Conservation (phyloP, 2,888 invertebrate genomes). For the Orthosia cruda region DNA sequence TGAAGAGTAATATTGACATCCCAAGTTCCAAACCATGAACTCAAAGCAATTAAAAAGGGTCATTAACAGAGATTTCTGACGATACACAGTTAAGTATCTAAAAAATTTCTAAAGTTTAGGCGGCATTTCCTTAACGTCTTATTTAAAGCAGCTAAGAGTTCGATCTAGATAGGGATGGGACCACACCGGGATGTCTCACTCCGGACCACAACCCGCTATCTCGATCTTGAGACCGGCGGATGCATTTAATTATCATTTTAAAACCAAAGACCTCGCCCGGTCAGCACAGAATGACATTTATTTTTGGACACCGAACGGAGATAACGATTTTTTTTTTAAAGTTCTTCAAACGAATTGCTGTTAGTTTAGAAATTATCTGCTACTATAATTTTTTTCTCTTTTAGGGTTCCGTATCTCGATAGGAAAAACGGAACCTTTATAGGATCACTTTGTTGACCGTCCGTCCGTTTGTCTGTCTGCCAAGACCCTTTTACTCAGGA, state of each 20-base stretch:
- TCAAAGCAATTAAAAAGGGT: constrained; percentile 60
- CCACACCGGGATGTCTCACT: constrained; percentile 88
- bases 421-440: no score
- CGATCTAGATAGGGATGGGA: constrained; percentile 86
- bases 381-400: neutral
- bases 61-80: constrained; percentile 57
- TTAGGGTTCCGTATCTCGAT: no score
- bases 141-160: constrained; percentile 71
- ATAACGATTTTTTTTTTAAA: constrained; percentile 47
- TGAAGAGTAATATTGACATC: constrained; percentile 9
- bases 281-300: constrained; percentile 74
- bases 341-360: constrained; percentile 18
- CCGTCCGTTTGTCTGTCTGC: no score
- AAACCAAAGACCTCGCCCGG: constrained; percentile 74
- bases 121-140: constrained; percentile 70
- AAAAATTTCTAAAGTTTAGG: constrained; percentile 67
- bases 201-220: constrained; percentile 83
- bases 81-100: constrained; percentile 65
- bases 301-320: constrained; percentile 68
- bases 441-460: no score
- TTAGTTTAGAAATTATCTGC: constrained; percentile 28
- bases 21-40: constrained; percentile 32
- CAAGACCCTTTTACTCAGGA: no score
- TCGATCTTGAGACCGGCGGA: constrained; percentile 80
- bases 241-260: constrained; percentile 81